phyloP scores from a whole-genome alignment of 2,113 vertebrate species.

The Corythoichthys intestinalis region DNA sequence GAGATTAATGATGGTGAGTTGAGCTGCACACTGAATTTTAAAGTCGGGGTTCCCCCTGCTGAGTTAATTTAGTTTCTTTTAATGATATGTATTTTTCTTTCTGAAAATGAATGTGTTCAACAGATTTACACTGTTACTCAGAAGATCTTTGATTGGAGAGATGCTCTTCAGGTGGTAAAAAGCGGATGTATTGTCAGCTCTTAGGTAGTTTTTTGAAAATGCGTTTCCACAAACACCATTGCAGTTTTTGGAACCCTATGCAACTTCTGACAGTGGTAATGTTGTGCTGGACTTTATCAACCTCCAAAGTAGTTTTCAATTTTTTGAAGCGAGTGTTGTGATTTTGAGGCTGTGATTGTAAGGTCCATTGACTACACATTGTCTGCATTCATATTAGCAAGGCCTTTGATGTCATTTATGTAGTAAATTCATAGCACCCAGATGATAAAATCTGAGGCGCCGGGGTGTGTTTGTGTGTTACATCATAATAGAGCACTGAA shows the following conservation, averaged over 20 bases:
- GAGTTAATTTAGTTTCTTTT: neutral
- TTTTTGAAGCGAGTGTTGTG: neutral
- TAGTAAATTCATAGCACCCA: neutral
- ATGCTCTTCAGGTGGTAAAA: neutral
- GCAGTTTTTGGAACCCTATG: neutral
- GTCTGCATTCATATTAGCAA: constrained; percentile 6
- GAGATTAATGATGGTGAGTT: constrained; percentile 11
- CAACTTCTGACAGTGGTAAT: neutral
- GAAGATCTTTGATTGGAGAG: neutral
- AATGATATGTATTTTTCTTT: neutral
- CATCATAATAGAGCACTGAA: constrained; percentile 4
- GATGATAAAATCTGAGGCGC: constrained; percentile 2
- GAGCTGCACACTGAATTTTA: neutral
- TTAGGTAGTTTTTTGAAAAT: neutral
- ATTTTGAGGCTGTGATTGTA: neutral
- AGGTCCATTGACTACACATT: neutral
- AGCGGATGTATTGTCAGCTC: neutral
- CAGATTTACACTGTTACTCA: neutral
- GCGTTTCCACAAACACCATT: neutral
- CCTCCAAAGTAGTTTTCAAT: neutral
- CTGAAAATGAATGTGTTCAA: no score
- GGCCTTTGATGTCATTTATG: neutral
- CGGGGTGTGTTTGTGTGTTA: neutral
- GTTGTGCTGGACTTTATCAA: neutral
- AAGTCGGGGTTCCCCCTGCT: neutral